Percentiles rank a stretch among this genome's conserved stretches.
phyloP scores from a whole-genome alignment of 2,113 vertebrate species.

The Vidua macroura region DNA sequence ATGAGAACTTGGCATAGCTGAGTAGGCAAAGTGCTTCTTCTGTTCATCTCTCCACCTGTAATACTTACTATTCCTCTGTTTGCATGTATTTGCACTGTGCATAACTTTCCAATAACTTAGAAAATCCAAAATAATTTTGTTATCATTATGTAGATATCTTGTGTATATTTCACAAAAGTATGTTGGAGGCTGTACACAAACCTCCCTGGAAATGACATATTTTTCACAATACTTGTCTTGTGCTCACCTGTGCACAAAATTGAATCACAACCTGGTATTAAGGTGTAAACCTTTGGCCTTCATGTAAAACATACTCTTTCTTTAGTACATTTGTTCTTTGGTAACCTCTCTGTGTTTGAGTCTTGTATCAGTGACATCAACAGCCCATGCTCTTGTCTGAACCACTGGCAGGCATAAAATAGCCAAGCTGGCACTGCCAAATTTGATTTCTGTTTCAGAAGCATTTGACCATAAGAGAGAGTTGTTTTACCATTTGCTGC shows the following conservation, averaged over 20 bases:
- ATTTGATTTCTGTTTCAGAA: not conserved
- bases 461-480: not conserved
- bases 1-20: not conserved
- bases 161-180: not conserved
- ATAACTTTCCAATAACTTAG: not conserved
- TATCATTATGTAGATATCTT: not conserved
- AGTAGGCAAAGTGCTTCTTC: not conserved
- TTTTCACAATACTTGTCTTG: not conserved
- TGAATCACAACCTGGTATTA: not conserved
- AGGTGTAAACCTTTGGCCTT: not conserved
- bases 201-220: not conserved
- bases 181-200: not conserved
- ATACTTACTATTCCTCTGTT: not conserved
- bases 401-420: not conserved
- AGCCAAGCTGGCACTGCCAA: not conserved
- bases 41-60: not conserved
- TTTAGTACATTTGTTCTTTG: not conserved
- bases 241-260: not conserved
- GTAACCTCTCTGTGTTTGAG: not conserved
- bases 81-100: not conserved
- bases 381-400: not conserved
- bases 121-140: not conserved
- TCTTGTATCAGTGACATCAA: not conserved
- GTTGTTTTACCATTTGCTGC: not conserved
- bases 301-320: not conserved